Evolutionary conservation across 2,113 vertebrate species (phyloP).

Genomic region (Uria lomvia): DNA sequence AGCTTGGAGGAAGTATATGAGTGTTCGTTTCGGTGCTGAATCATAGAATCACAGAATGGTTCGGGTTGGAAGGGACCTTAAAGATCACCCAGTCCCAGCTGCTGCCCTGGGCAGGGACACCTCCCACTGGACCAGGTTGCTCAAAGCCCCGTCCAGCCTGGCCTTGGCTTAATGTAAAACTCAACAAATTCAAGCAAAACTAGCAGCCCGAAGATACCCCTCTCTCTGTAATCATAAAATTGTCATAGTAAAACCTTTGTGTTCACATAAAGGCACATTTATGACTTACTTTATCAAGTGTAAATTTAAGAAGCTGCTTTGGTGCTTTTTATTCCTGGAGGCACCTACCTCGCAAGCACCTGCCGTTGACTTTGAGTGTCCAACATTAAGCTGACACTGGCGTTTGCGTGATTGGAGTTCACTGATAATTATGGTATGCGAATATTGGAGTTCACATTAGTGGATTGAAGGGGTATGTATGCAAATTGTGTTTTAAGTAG

Average conservation of each 20-base stretch:
- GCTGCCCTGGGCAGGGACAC: background rate
- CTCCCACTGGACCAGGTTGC: background rate
- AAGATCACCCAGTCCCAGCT: background rate
- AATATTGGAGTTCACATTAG: rapidly evolving
- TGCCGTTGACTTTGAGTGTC: rapidly evolving
- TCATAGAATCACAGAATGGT: background rate
- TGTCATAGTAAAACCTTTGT: background rate
- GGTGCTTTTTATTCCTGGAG: background rate
- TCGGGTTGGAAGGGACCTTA: background rate
- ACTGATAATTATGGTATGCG: background rate
- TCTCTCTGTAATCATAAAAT: rapidly evolving
- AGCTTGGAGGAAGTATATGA: background rate
- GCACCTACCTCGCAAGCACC: rapidly evolving
- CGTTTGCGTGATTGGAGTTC: rapidly evolving
- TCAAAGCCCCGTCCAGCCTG: background rate
- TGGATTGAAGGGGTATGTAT: rapidly evolving
- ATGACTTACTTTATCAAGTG: background rate
- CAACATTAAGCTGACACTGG: background rate
- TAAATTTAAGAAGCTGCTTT: background rate
- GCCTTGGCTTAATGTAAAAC: background rate
- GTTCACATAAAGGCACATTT: rapidly evolving
- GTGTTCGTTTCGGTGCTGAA: background rate
- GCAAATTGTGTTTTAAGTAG: background rate
- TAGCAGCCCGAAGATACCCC: rapidly evolving
- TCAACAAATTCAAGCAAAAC: background rate